Evolutionary conservation across 2,113 vertebrate genomes (phyloP).

Genomic region (Oplegnathus fasciatus): DNA sequence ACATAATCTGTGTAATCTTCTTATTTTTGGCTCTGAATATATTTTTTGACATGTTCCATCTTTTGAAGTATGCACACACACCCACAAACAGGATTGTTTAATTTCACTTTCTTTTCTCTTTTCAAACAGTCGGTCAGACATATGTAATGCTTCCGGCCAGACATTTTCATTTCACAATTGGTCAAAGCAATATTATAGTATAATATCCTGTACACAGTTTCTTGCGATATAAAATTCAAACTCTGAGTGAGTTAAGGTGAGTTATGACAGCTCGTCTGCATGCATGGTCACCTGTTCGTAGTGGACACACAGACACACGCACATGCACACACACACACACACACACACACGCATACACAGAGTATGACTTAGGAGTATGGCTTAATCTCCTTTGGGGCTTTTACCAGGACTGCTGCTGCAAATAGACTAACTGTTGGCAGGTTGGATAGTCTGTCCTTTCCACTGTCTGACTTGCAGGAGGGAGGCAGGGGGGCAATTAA

Average conservation of each 20-base stretch:
- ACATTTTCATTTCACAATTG: not conserved
- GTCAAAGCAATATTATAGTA: not conserved
- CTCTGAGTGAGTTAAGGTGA: not conserved
- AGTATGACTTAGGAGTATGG: slow-evolving; percentile 47
- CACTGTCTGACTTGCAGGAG: slow-evolving; percentile 48
- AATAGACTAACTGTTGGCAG: slow-evolving; percentile 72
- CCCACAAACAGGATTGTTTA: not conserved
- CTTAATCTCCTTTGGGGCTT: slow-evolving; percentile 79
- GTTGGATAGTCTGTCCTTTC: slow-evolving; percentile 49
- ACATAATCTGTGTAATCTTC: slow-evolving; percentile 62
- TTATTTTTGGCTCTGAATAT: slow-evolving; percentile 33
- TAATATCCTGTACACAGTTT: not conserved
- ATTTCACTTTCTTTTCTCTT: not conserved
- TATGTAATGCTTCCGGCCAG: not conserved
- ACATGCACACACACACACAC: slow-evolving; percentile 25
- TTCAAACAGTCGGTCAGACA: not conserved
- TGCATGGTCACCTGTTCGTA: slow-evolving; percentile 1
- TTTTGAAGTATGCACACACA: slow-evolving; percentile 4
- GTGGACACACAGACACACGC: slow-evolving; percentile 16
- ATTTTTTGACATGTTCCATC: slow-evolving; percentile 17
- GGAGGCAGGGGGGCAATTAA: not conserved
- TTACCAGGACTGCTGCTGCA: slow-evolving; percentile 71
- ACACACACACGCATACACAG: slow-evolving; percentile 24
- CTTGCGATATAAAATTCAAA: not conserved
- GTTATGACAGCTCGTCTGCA: not conserved